A percentile compares a stretch with the other conserved stretches of the same genome.
Conservation (phyloP, 1,140 invertebrate genomes). For the Acarapis woodi region DNA sequence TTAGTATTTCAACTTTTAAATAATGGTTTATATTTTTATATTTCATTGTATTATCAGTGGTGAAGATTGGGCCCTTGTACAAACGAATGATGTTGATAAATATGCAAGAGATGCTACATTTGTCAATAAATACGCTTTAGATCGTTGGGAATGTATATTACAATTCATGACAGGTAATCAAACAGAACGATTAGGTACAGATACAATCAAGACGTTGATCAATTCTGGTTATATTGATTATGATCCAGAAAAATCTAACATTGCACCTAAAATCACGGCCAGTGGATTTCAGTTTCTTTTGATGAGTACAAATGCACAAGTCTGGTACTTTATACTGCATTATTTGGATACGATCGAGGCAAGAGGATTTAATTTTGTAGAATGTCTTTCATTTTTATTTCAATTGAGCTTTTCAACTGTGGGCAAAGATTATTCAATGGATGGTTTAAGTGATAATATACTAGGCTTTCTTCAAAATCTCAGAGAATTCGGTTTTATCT, state of each 20-base stretch:
- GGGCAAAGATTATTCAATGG: slow-evolving; percentile 85
- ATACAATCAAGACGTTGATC: slow-evolving; percentile 64
- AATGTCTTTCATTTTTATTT: slow-evolving; percentile 76
- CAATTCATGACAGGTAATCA: slow-evolving; percentile 79
- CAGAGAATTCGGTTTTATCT: slow-evolving; percentile 83
- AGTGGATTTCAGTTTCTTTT: slow-evolving; percentile 85
- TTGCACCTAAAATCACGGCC: slow-evolving; percentile 56
- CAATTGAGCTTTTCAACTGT: slow-evolving; percentile 83
- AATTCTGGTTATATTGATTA: slow-evolving; percentile 72
- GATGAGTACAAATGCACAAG: slow-evolving; percentile 61
- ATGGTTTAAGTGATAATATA: slow-evolving; percentile 62
- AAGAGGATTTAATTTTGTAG: slow-evolving; percentile 47
- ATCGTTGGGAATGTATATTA: slow-evolving; percentile 82
- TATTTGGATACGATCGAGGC: slow-evolving; percentile 67
- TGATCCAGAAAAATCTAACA: slow-evolving; percentile 27
- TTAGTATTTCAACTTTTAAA: background rate
- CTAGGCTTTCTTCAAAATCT: slow-evolving; percentile 75
- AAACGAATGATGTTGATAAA: slow-evolving; percentile 50
- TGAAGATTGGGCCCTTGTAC: slow-evolving; percentile 53
- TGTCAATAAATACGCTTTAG: slow-evolving; percentile 66
- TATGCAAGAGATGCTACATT: slow-evolving; percentile 62
- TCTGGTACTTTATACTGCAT: slow-evolving; percentile 84
- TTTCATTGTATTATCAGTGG: slow-evolving; percentile 24
- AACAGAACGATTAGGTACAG: slow-evolving; percentile 55
- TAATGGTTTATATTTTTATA: background rate